These are phyloP conservation scores for Lepidocolaptes lacrymiger DNA, from an alignment of 2,797 vertebrate species.

Conservation along the genomic window DNA sequence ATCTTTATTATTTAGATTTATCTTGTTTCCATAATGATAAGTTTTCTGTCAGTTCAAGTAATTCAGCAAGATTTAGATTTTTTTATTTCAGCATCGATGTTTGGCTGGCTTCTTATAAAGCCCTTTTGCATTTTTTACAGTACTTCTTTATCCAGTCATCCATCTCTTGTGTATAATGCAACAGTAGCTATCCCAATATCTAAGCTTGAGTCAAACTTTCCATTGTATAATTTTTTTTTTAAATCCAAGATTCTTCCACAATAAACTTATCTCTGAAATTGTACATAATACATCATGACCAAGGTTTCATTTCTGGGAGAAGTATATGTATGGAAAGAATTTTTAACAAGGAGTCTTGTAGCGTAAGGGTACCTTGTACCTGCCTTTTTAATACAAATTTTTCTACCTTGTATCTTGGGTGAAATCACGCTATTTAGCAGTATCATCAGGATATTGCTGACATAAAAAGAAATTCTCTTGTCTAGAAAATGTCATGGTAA, in stretches of 20 bases:
- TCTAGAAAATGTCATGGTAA: neutral
- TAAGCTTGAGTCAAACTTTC: neutral
- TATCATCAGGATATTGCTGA: neutral
- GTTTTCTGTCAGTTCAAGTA: constrained; percentile 11
- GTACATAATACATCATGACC: neutral
- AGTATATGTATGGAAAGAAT: neutral
- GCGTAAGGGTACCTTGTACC: fast-evolving
- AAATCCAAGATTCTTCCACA: neutral
- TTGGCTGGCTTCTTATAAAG: neutral
- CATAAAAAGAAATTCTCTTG: fast-evolving
- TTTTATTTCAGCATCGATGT: neutral
- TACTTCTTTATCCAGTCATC: neutral
- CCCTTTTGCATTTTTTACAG: neutral
- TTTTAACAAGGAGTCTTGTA: neutral
- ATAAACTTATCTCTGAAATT: neutral
- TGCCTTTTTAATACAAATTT: neutral
- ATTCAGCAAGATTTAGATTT: neutral
- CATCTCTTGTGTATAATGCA: neutral
- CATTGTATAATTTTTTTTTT: neutral
- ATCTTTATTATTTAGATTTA: constrained; percentile 50
- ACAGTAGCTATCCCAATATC: neutral
- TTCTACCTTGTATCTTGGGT: neutral
- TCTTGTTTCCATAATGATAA: constrained; percentile 7
- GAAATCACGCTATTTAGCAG: neutral
- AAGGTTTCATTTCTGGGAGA: neutral